Base-by-base conservation (phyloP, 2,888 invertebrate species). In the Zelleria hepariella region DNA sequence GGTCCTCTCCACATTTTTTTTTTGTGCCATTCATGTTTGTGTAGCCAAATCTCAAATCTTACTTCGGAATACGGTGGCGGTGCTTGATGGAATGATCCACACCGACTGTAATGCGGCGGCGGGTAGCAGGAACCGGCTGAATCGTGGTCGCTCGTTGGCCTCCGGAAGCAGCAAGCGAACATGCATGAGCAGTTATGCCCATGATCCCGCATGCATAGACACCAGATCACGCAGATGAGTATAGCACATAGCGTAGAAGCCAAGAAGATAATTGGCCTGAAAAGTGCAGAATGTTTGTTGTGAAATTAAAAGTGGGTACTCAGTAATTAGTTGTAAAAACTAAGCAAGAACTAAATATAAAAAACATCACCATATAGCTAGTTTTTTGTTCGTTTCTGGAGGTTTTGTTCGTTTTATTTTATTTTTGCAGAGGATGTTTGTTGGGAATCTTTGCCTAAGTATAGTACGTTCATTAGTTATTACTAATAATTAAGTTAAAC, bases 31-130 rank as follows among this genome's bases (percentile, higher is more conserved):
- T n/a, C n/a, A n/a, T n/a, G n/a, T n/a, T n/a, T n/a, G n/a, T n/a
- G n/a, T n/a, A n/a, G n/a, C n/a, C n/a, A n/a, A n/a, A n/a, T n/a
- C 25, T 25, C 24, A 21, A 23, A 51, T 4, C 53, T 15, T 10
- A 95, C 95, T 92, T 95, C 95, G 62, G 94, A 93, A 80, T 96
- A 96, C 0, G 95, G 95, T 21, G 95, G 95, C 26, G 95, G 95
- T 2, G 93, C 92, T 74, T 94, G 94, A 71, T 94, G 94, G 75
- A 95, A 94, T 61, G 95, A 95, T 62, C 93, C 93, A 73, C 95
- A 95, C 73, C 95, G 92, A 75, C 94, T 94, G 78, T 95, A 96
- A 68, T 94, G 94, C 0, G 95, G 95, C 7, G 95, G 95, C 0
- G 94, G 93, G 79, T 94, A 95, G 70, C 94, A 94, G 0, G 95